phyloP scores from a whole-genome alignment of 2,113 vertebrate species.

The Chauna torquata region DNA sequence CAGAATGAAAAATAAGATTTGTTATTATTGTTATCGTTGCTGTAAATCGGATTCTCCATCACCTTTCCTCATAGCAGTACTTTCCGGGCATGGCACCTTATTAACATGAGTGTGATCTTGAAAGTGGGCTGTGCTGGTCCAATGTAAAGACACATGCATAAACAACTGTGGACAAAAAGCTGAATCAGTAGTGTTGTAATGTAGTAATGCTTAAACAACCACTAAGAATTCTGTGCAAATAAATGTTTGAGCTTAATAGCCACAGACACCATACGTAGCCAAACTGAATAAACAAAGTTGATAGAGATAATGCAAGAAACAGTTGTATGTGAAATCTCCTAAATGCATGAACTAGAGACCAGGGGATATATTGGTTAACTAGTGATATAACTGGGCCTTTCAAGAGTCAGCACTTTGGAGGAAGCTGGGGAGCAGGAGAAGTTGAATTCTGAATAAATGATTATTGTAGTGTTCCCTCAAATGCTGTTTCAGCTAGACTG shows the following conservation, averaged over 20 bases:
- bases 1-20: neutral
- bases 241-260: neutral
- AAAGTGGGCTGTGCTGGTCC: neutral
- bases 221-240: neutral
- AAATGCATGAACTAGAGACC: neutral
- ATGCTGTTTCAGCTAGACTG: neutral
- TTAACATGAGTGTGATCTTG: neutral
- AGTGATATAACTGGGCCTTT: neutral
- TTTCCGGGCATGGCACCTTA: neutral
- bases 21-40: neutral
- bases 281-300: neutral
- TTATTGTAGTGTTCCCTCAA: neutral
- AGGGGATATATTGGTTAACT: neutral
- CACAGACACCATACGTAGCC: neutral
- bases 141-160: neutral
- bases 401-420: neutral
- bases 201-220: neutral
- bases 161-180: neutral
- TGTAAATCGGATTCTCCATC: slow-evolving; percentile 29
- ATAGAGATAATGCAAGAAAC: neutral
- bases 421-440: neutral
- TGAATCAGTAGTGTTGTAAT: neutral
- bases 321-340: neutral
- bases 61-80: neutral
- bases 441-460: neutral